Evolutionary conservation across 2,797 vertebrate genomes (phyloP), one percentile per base, ranked within the genome.

Genomic region (Setipinna tenuifilis): DNA sequence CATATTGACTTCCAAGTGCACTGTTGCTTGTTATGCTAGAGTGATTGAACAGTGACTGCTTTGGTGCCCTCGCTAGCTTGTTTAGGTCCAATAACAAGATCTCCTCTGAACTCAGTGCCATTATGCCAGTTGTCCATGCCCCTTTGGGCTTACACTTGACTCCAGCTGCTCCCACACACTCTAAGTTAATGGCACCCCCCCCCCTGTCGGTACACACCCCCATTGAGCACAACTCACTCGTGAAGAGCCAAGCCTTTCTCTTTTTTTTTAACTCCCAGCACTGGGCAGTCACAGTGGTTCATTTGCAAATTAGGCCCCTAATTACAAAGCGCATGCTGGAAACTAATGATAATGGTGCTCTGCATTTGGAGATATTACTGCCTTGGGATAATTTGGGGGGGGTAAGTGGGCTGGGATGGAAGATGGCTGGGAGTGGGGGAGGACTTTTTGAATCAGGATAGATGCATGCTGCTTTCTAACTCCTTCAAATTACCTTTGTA

Each of bases 231-330:
- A 9, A 81, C 62, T 90, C 85, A 85, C 84, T 85, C 81, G 82
- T 57, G 82, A 85, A 87, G 41, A 86, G 31, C 83, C 59, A 14
- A 12, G 59, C 61, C 54, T 28, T 85, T 59, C 6, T 23, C 6
- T 71, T 84, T 75, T 41, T 21, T 84, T 75, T 41, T 41, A 28
- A 19, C 35, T 81, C 78, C 81, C 83, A 71, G 83, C 83, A 6
- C 44, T 68, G 87, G n/a, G 16, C 44, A 28, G 78, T 46, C 68
- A 58, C 48, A 81, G 85, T 21, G 9, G 78, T 87, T 86, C 58
- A 80, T 84, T 86, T 87, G 80, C 59, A 83, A 87, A 88, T 88
- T 84, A 88, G 57, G 44, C 84, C 28, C 44, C 71, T 78, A 78
- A 78, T 78, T 78, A 78, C 31, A 41, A 41, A 44, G 31, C 48